Evolutionary conservation across 2,113 vertebrate genomes (phyloP), one percentile per base, ranked within the genome.

Genomic region (Pedionomus torquatus): DNA sequence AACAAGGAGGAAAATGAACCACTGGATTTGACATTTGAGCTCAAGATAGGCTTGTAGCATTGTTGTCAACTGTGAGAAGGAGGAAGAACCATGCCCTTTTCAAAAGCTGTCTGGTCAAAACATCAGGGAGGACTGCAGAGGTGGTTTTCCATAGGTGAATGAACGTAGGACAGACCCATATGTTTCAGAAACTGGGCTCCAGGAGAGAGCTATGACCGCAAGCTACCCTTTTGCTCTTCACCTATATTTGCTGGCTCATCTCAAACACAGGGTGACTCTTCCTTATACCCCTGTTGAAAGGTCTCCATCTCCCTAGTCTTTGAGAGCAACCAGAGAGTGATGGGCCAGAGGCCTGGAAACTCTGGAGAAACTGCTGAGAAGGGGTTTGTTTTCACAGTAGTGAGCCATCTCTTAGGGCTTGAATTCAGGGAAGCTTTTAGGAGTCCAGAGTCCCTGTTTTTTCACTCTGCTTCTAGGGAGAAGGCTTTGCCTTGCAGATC

Each of bases 41-140:
- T 83, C 3, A 3, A 19, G 23, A 8, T 39, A 49, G 13, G 21
- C 9, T 44, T 0, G 0, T 52, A 52, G n/a, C 0, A 1, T 18
- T 75, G 26, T 23, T 70, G 51, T 51, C 51, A 33, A 0, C 6
- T 89, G 44, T 8, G 21, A 7, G 7, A 91, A n/a, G 12, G 25
- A 66, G 21, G 3, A 44, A 25, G 72, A 77, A 31, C 5, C 3
- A 3, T 1, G 4, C 9, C 57, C 77, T 70, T 75, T 25, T 51
- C 4, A 1, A 54, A 77, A 83, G 20, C 17, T 70, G 90, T 74
- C 28, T 23, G 3, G 11, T 44, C 26, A 15, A 18, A 83, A 41
- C 9, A 23, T 2, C 5, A 63, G 9, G 3, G 35, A 57, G n/a
- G 30, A 15, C 63, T 46, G 14, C 41, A 81, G 20, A n/a, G 37